Conservation (phyloP, 2,113 vertebrate species). For the Pedionomus torquatus region DNA sequence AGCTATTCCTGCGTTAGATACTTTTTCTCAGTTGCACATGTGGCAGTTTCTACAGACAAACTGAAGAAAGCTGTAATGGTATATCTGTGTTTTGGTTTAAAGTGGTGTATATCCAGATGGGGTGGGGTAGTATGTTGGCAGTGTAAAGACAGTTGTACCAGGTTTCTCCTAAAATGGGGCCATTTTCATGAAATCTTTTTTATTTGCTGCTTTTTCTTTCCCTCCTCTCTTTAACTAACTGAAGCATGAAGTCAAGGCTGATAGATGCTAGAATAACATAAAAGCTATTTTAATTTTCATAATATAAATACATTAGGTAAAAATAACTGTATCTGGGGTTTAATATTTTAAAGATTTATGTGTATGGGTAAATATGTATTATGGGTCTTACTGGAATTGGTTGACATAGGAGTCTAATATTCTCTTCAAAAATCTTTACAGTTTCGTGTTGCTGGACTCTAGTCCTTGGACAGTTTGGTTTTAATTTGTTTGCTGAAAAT, state of each 20-base stretch:
- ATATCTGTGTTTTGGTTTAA: neutral
- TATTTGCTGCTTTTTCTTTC: neutral
- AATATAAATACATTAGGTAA: neutral
- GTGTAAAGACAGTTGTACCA: neutral
- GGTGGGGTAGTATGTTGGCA: neutral
- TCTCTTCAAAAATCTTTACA: neutral
- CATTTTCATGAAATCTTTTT: neutral
- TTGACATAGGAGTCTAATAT: neutral
- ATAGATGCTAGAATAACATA: neutral
- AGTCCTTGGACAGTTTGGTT: neutral
- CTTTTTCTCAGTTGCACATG: constrained; percentile 14
- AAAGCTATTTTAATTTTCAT: neutral
- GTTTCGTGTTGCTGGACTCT: neutral
- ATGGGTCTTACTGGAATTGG: neutral
- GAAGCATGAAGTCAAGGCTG: neutral
- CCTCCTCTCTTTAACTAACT: neutral
- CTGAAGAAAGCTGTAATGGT: neutral
- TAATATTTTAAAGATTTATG: neutral
- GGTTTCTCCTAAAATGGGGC: neutral
- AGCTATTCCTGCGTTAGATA: neutral
- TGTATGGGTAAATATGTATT: neutral
- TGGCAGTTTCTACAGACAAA: constrained; percentile 23
- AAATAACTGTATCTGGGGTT: neutral
- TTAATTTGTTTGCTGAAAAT: neutral
- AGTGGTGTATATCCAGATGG: neutral